Evolutionary conservation across 2,113 vertebrate genomes (phyloP).

Genomic region (Platycercus adscitus): DNA sequence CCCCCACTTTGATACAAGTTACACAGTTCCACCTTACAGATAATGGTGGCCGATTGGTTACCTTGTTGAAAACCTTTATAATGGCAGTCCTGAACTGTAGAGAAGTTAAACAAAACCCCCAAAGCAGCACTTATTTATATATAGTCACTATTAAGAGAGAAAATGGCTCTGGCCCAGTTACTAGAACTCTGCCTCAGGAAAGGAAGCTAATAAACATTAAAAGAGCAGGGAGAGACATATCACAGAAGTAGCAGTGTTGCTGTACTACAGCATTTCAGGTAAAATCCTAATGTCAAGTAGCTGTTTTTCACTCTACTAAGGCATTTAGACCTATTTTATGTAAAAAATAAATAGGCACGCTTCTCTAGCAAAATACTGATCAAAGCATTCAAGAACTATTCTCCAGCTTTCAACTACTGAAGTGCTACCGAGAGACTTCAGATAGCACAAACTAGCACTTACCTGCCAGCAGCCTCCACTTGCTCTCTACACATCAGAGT

Average conservation of each 20-base stretch:
- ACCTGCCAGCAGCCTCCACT: neutral
- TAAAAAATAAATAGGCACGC: neutral
- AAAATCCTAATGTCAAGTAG: fast-evolving
- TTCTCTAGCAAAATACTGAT: neutral
- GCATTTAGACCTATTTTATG: fast-evolving
- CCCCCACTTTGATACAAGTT: neutral
- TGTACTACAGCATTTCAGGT: neutral
- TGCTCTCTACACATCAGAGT: neutral
- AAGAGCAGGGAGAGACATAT: no score
- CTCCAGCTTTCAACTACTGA: neutral
- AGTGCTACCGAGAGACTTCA: neutral
- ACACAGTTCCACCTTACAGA: neutral
- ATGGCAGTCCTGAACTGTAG: neutral
- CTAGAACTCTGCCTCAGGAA: neutral
- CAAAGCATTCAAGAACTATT: neutral
- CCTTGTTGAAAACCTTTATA: neutral
- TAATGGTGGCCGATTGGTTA: neutral
- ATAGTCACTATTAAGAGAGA: fast-evolving
- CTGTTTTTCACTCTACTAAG: neutral
- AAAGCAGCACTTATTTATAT: fast-evolving
- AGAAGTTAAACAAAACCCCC: fast-evolving
- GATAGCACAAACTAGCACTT: neutral
- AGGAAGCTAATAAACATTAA: neutral
- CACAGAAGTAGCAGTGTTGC: fast-evolving
- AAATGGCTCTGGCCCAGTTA: fast-evolving